A percentile compares a stretch with the other conserved stretches of the same genome.
phyloP scores from a whole-genome alignment of 2,888 invertebrate genomes.

The Callosobruchus maculatus region DNA sequence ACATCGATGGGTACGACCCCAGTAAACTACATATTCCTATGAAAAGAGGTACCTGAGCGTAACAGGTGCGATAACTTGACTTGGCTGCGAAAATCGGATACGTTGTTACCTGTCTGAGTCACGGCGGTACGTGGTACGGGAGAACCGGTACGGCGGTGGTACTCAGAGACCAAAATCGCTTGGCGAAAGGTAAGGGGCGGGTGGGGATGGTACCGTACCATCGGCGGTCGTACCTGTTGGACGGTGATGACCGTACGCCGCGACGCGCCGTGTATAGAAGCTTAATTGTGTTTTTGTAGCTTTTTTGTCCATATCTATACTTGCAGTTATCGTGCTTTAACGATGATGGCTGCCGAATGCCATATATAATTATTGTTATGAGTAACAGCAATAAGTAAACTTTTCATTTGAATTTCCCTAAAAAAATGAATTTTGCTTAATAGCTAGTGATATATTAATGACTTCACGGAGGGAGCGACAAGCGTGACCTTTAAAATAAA shows the following conservation, averaged over 20 bases:
- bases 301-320: background rate
- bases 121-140: slow-evolving; percentile 14
- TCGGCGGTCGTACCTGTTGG: background rate
- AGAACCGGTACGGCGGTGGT: slow-evolving; percentile 8
- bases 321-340: background rate
- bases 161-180: slow-evolving; percentile 11
- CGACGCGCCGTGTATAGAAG: background rate
- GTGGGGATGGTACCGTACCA: background rate
- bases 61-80: slow-evolving; percentile 27
- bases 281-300: background rate
- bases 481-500: too few species aligned
- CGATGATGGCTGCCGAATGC: background rate
- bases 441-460: too few species aligned
- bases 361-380: background rate
- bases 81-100: slow-evolving; percentile 21
- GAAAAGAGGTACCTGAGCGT: slow-evolving; percentile 4
- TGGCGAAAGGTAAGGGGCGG: background rate
- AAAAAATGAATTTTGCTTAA: too few species aligned
- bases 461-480: too few species aligned
- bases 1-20: background rate
- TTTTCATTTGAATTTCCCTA: background rate
- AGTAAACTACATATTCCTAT: background rate
- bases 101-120: slow-evolving; percentile 37
- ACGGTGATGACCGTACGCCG: background rate
- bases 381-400: background rate